Percentiles rank a stretch among this genome's conserved stretches.
phyloP scores from a whole-genome alignment of 2,113 vertebrate genomes.

The Mus spicilegus region DNA sequence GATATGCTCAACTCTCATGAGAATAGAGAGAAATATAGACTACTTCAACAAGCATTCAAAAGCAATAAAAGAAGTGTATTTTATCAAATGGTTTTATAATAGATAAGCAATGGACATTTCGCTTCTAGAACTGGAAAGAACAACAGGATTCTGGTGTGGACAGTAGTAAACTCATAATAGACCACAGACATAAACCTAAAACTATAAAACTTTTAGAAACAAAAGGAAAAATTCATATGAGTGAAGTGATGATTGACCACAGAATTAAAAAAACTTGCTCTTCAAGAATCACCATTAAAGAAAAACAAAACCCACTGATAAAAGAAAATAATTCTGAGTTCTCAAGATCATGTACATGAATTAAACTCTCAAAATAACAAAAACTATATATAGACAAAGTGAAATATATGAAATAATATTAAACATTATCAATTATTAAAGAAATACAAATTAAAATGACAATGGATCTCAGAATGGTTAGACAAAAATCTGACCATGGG shows the following conservation, averaged over 20 bases:
- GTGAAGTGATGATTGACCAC: background rate
- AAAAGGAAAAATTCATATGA: background rate
- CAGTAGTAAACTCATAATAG: background rate
- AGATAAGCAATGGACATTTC: background rate
- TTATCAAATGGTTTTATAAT: background rate
- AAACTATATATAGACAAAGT: constrained; percentile 6
- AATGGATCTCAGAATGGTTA: background rate
- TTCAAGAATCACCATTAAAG: background rate
- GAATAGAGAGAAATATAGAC: background rate
- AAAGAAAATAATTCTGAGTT: constrained; percentile 6
- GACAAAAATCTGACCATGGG: background rate
- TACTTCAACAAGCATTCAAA: constrained; percentile 1
- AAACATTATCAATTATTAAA: background rate
- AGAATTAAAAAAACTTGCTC: background rate
- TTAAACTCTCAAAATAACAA: constrained; percentile 22
- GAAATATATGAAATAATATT: constrained; percentile 15
- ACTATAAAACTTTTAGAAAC: background rate
- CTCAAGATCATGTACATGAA: background rate
- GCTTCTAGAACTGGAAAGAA: background rate
- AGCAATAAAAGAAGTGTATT: constrained; percentile 17
- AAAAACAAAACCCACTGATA: background rate
- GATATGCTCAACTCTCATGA: no score
- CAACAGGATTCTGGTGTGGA: background rate
- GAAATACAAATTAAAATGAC: constrained; percentile 33
- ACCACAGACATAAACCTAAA: constrained; percentile 14